A percentile compares a stretch with the other conserved stretches of the same genome.
These are phyloP conservation scores for Prietella phreatophila DNA, from an alignment of 2,113 vertebrate species.

Conservation along the genomic window DNA sequence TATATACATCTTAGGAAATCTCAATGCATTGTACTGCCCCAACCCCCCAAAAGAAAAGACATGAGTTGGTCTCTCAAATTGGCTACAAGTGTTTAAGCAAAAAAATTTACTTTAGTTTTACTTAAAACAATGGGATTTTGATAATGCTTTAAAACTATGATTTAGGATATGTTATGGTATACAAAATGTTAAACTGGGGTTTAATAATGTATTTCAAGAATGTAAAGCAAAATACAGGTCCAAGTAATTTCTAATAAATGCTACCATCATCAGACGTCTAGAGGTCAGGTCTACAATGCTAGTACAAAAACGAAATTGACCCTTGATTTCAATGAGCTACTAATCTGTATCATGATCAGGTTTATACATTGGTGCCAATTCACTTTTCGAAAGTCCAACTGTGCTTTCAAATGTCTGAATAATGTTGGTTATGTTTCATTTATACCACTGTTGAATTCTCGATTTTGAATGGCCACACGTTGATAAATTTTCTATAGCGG, in stretches of 20 bases:
- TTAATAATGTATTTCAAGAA: background rate
- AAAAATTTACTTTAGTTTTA: background rate
- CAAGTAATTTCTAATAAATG: background rate
- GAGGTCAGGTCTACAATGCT: no score
- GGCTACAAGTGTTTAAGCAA: background rate
- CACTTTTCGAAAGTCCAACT: background rate
- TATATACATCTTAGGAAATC: background rate
- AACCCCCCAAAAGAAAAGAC: no score
- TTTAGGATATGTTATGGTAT: background rate
- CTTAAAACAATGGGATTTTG: background rate
- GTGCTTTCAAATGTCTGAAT: conserved; percentile 7
- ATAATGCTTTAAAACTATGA: background rate
- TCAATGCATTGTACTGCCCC: background rate
- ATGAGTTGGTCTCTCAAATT: background rate
- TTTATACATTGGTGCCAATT: background rate
- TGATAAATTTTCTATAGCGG: background rate
- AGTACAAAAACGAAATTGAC: background rate
- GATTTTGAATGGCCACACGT: background rate
- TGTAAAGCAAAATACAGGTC: background rate
- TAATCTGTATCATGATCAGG: background rate
- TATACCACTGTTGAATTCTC: background rate
- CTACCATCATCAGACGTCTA: background rate
- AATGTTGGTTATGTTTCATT: background rate
- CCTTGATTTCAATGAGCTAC: background rate
- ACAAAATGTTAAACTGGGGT: background rate